phyloP scores from a whole-genome alignment of 1,140 invertebrate genomes.

The Caenorhabditis latens region DNA sequence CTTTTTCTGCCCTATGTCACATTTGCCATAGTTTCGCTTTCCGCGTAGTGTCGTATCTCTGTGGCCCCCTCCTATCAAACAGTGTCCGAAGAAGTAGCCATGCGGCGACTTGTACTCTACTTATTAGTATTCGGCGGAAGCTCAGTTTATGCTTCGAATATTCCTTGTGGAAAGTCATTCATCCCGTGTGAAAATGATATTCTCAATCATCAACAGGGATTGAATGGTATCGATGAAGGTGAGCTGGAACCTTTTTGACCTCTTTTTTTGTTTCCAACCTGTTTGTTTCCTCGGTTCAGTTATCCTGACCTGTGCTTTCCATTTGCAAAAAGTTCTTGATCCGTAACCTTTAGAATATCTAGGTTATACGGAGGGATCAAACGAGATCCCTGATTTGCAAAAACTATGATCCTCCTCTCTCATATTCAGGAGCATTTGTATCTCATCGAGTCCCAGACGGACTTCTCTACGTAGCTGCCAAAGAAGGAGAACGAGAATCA shows the following conservation, averaged over 20 bases:
- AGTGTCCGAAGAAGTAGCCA: constrained; percentile 34
- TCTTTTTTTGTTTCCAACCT: not conserved
- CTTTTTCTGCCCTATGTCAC: constrained; percentile 56
- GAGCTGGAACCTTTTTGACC: not conserved
- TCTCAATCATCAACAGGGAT: constrained; percentile 40
- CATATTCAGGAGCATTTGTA: constrained; percentile 21
- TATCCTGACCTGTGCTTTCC: not conserved
- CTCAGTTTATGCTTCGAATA: constrained; percentile 55
- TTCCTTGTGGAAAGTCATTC: constrained; percentile 66
- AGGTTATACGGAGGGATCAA: too few relatives aligned
- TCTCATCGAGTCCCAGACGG: constrained; percentile 60
- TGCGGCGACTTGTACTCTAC: constrained; percentile 38
- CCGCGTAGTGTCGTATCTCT: not conserved
- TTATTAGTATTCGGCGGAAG: constrained; percentile 36
- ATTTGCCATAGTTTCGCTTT: constrained; percentile 56
- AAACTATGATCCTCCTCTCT: too few relatives aligned
- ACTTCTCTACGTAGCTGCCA: constrained; percentile 62
- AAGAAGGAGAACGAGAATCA: constrained; percentile 62
- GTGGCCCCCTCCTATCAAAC: too few relatives aligned
- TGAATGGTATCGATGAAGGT: constrained; percentile 42
- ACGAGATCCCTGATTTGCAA: too few relatives aligned
- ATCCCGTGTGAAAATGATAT: constrained; percentile 61
- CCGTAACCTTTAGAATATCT: too few relatives aligned
- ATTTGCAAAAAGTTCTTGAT: too few relatives aligned
- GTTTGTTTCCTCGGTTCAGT: not conserved